Conservation (phyloP, 2,113 vertebrate species). For the Corvus cornix region DNA sequence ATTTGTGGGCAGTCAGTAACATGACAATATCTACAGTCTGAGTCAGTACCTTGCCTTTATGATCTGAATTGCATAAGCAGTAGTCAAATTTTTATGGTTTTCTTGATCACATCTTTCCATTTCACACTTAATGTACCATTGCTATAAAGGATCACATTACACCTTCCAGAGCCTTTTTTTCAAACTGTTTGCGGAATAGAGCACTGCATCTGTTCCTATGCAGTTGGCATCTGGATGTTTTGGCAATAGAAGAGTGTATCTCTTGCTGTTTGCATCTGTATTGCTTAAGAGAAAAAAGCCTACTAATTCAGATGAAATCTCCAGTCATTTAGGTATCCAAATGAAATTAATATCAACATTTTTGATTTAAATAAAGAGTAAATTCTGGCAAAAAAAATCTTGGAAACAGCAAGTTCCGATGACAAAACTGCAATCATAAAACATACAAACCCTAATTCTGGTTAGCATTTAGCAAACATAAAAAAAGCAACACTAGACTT, state of each 20-base stretch:
- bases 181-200: neutral
- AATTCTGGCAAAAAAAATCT: neutral
- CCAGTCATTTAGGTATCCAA: neutral
- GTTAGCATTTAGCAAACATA: neutral
- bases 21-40: neutral
- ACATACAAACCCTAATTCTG: neutral
- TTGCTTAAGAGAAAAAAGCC: neutral
- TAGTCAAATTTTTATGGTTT: neutral
- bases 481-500: neutral
- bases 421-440: neutral
- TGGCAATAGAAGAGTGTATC: neutral
- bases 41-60: neutral
- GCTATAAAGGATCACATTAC: neutral
- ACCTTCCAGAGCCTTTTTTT: neutral
- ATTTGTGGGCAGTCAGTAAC: neutral
- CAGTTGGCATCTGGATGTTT: neutral
- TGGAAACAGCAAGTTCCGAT: neutral
- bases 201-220: neutral
- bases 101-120: neutral
- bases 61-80: neutral
- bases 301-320: neutral
- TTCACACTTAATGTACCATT: conserved; percentile 3
- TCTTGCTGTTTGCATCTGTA: neutral
- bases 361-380: neutral
- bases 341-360: neutral